phyloP scores from a whole-genome alignment of 2,888 invertebrate genomes.

The Xestoiulus laeticollis region DNA sequence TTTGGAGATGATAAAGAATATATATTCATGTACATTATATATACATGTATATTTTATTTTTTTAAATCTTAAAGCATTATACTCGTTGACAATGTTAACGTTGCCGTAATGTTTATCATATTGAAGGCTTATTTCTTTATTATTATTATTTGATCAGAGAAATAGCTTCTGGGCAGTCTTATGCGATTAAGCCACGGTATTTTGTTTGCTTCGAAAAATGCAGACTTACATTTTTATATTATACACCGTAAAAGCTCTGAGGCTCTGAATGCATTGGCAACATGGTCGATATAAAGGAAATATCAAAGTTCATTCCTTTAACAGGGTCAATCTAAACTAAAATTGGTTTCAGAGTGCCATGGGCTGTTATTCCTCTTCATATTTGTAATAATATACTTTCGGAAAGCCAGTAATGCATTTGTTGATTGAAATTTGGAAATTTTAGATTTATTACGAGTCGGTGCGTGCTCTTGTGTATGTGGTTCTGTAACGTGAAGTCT shows the following conservation, averaged over 20 bases:
- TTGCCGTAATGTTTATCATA: background rate
- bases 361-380: slow-evolving; percentile 27
- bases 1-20: background rate
- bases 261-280: background rate
- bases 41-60: background rate
- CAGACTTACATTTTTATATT: background rate
- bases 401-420: background rate
- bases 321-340: background rate
- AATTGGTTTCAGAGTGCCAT: slow-evolving; percentile 10
- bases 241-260: background rate
- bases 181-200: background rate
- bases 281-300: slow-evolving; percentile 23
- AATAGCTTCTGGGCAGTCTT: background rate
- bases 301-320: slow-evolving; percentile 3
- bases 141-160: background rate
- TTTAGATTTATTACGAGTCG: background rate
- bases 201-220: background rate
- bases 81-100: background rate
- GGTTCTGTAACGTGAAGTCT: background rate
- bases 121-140: background rate
- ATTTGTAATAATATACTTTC: slow-evolving; percentile 23
- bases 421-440: slow-evolving; percentile 14
- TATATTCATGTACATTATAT: too few relatives aligned
- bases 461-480: background rate
- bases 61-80: background rate